Evolutionary conservation across 1,140 invertebrate genomes (phyloP).

Genomic region (Stegodyphus mimosarum): DNA sequence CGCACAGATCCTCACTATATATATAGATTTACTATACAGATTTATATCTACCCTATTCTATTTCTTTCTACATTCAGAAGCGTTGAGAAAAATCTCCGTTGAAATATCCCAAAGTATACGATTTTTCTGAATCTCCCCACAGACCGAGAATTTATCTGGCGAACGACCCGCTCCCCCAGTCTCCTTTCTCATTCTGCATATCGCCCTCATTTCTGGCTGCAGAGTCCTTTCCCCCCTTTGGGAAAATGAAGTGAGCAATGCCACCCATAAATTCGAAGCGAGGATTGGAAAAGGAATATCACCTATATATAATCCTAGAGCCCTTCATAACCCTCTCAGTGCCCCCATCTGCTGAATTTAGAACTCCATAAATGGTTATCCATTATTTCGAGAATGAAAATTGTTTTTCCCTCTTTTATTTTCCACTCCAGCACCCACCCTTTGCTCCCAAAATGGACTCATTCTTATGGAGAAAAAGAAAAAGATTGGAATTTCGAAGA

Average conservation of each 20-base stretch:
- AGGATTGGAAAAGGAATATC: not conserved
- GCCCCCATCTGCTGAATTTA: slow-evolving; percentile 10
- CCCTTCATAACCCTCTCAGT: slow-evolving; percentile 2
- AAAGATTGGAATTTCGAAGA: not conserved
- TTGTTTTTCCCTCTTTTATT: not conserved
- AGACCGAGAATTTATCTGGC: too few species aligned
- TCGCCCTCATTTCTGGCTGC: not conserved
- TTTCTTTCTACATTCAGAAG: too few species aligned
- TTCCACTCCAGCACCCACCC: not conserved
- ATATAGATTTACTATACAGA: too few species aligned
- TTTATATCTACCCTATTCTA: too few species aligned
- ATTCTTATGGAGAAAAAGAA: not conserved
- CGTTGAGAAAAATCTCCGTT: too few species aligned
- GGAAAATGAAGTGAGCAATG: slow-evolving; percentile 6
- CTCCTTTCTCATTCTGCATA: not conserved
- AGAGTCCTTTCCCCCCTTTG: not conserved
- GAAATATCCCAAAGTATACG: too few species aligned
- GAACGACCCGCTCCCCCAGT: too few species aligned
- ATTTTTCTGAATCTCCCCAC: too few species aligned
- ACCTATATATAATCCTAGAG: slow-evolving; percentile 10
- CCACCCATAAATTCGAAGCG: not conserved
- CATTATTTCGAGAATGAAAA: slow-evolving; percentile 7
- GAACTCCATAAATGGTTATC: slow-evolving; percentile 19
- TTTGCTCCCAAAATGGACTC: not conserved
- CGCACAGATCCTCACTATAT: too few species aligned